Evolutionary conservation across 37 sponge, comb jelly and placozoan genomes (phyloP).

Genomic region (Chondrosia reniformis): DNA sequence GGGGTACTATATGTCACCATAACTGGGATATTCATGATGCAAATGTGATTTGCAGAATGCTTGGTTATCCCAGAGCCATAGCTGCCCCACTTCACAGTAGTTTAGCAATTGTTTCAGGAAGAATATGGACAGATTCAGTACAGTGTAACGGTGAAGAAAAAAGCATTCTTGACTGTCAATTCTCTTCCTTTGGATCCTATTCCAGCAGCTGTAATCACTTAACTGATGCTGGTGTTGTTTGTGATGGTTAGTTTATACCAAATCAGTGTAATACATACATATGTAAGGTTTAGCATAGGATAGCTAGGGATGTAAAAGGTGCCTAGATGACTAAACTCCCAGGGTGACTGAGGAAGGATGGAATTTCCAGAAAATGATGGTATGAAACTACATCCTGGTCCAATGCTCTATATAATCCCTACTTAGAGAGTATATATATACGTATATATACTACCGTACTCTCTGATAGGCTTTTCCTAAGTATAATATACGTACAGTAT

Average conservation of each 20-base stretch:
- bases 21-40: constrained; percentile 5
- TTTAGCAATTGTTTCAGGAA: not conserved
- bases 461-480: no score
- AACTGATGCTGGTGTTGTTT: not conserved
- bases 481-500: no score
- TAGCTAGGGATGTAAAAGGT: no score
- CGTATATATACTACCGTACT: no score
- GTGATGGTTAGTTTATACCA: not conserved
- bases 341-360: no score
- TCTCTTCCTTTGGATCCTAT: not conserved
- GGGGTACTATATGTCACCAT: not conserved
- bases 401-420: no score
- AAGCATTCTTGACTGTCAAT: not conserved
- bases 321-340: no score
- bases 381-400: no score
- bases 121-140: not conserved
- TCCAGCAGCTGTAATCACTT: not conserved
- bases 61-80: not conserved
- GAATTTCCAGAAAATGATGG: no score
- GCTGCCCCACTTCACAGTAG: not conserved
- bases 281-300: no score
- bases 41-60: not conserved
- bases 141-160: not conserved
- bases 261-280: not conserved
- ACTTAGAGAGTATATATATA: no score